Percentiles rank a stretch among this genome's conserved stretches.
Conservation (phyloP, 1,140 invertebrate genomes). For the Rhagoletis zephyria region DNA sequence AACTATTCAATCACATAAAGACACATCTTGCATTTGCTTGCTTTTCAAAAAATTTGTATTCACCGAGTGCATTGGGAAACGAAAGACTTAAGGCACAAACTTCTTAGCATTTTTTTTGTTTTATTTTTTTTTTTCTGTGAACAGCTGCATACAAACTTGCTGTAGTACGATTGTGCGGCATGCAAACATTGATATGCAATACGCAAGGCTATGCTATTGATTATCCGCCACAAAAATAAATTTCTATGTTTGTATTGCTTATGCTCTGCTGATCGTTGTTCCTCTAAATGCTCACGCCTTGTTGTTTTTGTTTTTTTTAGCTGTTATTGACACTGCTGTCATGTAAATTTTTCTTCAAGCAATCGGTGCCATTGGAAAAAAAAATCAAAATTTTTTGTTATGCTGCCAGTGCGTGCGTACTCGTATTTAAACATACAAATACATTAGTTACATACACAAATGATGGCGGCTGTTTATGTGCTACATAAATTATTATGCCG, state of each 20-base stretch:
- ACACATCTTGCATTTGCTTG: constrained; percentile 11
- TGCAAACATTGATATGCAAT: constrained; percentile 1
- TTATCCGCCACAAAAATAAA: not conserved
- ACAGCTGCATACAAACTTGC: too few relatives aligned
- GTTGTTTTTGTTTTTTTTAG: not conserved
- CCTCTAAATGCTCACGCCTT: not conserved
- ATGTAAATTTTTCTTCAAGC: constrained; percentile 24
- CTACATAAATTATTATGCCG: constrained; percentile 31
- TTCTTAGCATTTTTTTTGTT: not conserved
- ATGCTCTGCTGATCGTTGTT: not conserved
- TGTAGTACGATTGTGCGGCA: too few relatives aligned
- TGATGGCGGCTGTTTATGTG: not conserved
- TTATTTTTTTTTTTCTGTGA: too few relatives aligned
- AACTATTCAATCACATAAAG: constrained; percentile 51
- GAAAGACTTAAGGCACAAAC: constrained; percentile 51
- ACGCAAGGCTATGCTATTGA: constrained; percentile 6
- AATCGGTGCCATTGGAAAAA: not conserved
- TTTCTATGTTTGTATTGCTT: not conserved
- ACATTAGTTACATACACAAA: not conserved
- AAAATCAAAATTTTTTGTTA: constrained; percentile 30
- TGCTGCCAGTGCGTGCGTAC: not conserved
- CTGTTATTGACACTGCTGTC: constrained; percentile 26
- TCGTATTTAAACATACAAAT: not conserved
- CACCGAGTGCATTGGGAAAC: not conserved
- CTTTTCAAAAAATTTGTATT: constrained; percentile 23